Conservation (phyloP, 2,113 vertebrate species). For the Anguilla rostrata region DNA sequence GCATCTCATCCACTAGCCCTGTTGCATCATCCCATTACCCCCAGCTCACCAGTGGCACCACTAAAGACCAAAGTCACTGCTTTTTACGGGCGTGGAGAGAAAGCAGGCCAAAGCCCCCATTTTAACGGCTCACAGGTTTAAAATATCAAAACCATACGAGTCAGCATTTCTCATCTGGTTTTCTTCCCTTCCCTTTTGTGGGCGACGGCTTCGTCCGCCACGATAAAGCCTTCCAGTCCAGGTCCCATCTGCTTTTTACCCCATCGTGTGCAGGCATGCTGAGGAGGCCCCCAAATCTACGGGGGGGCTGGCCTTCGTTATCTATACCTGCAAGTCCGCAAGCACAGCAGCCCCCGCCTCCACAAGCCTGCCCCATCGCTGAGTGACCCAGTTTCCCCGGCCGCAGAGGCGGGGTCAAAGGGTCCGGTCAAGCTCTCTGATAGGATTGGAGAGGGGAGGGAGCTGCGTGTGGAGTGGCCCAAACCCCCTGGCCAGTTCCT, state of each 20-base stretch:
- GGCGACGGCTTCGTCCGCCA: neutral
- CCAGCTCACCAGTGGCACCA: neutral
- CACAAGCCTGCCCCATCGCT: neutral
- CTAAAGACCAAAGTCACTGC: neutral
- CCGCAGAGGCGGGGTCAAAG: neutral
- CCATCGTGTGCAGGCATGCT: neutral
- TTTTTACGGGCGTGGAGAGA: neutral
- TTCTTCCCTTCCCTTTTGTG: neutral
- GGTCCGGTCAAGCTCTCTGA: neutral
- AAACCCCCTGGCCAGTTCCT: neutral
- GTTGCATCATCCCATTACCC: neutral
- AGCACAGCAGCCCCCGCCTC: neutral
- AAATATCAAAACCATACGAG: neutral
- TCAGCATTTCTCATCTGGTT: neutral
- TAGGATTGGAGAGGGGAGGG: neutral
- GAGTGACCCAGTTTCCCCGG: neutral
- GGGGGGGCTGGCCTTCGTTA: neutral
- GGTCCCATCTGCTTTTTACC: neutral
- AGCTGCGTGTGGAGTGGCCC: neutral
- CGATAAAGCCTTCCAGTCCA: neutral
- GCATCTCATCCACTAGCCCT: neutral
- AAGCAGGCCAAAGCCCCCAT: neutral
- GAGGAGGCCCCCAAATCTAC: neutral
- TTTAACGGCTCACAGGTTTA: neutral
- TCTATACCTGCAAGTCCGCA: neutral